phyloP scores from a whole-genome alignment of 2,113 vertebrate species.

The Sisor rabdophorus region DNA sequence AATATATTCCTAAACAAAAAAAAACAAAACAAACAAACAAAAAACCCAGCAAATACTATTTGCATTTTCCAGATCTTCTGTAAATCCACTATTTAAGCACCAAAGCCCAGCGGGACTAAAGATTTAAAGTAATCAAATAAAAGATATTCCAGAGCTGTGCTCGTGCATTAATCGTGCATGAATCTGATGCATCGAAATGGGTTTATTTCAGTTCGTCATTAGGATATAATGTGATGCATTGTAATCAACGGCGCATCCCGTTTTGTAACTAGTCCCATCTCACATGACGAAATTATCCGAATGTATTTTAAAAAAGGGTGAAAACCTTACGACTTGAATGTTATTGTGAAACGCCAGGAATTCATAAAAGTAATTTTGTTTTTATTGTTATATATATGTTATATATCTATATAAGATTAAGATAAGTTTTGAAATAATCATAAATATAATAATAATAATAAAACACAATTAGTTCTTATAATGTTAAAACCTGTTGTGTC shows the following conservation, averaged over 20 bases:
- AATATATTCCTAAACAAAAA: not conserved
- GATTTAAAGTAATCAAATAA: conserved; percentile 2
- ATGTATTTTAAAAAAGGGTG: not conserved
- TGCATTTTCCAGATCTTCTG: conserved; percentile 8
- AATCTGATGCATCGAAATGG: not conserved
- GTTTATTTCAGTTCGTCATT: not conserved
- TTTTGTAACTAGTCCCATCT: not conserved
- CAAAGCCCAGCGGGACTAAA: not conserved
- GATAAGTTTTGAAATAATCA: not conserved
- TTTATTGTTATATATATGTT: not conserved
- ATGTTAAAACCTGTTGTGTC: not conserved
- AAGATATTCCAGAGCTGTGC: conserved; percentile 8
- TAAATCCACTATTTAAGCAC: conserved; percentile 16
- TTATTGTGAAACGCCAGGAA: not conserved
- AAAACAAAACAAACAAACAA: not conserved
- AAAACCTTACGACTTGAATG: not conserved
- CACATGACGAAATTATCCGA: not conserved
- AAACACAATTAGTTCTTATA: not conserved
- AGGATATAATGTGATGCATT: not conserved
- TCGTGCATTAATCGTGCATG: not conserved
- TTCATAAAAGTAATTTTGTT: not conserved
- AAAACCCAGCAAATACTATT: not conserved
- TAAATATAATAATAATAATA: not conserved
- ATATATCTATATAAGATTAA: no score
- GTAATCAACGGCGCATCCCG: not conserved